Base-by-base conservation (phyloP, 92 coral and sea anemone genomes). In the Parazoanthus darwini region DNA sequence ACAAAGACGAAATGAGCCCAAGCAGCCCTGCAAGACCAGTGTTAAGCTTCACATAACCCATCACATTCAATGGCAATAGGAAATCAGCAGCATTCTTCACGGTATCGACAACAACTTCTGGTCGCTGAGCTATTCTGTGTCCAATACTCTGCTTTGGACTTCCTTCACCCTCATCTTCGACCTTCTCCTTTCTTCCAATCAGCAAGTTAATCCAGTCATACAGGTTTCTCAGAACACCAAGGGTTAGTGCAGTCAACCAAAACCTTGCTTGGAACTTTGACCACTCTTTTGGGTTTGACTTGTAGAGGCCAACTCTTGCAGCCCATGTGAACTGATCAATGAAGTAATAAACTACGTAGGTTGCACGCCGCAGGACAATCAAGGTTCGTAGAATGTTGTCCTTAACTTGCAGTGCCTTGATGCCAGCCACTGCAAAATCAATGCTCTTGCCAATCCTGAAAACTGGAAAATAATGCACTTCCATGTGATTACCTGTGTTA, bases 321-420 rank as follows among this genome's bases (percentile, higher is more conserved):
- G 99, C 99, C 98, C 98, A 97, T 0, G 96, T 96, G 81, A 94
- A 80, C 80, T 95, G 98, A 81, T 97, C 99, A 85, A 97, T 93
- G 76, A 97, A 80, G 84, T 95, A 97, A 81, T 97, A 97, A 20
- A 94, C n/a, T 0, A 93, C 86, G 63, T 93, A 89, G 8, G 99
- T 94, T 66, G 94, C 78, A 39, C 97, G 96, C 25, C 98, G 98
- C 46, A 96, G 94, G 78, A 94, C 91, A 79, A 97, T 93, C 67
- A 97, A 94, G 26, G 92, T 85, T 23, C 92, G 89, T 1, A 97
- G 89, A 71, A 92, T 68, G 26, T 89, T 94, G 82, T 97, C 99
- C 85, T 91, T 90, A 77, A 95, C 88, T 73, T 93, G 86, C 50
- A 90, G 78, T 63, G 96, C 98, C 92, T 91, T 72, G 8, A 93